A percentile compares a stretch with the other conserved stretches of the same genome.
Evolutionary conservation across 2,888 invertebrate species (phyloP).

Genomic region (Cephalotes varians): DNA sequence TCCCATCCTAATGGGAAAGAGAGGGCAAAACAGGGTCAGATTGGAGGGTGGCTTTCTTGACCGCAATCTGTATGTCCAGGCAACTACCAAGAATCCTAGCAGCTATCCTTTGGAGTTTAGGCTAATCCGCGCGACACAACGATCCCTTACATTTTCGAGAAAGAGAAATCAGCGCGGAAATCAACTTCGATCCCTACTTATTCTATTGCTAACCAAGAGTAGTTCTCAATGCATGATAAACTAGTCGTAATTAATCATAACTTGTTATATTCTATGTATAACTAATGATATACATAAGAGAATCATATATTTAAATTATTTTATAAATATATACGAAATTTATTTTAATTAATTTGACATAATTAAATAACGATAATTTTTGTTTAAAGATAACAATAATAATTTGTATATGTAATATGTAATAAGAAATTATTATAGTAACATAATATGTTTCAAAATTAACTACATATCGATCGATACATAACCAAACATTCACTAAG

Average conservation of each 20-base stretch:
- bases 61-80: slow-evolving; percentile 83
- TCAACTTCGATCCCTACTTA: slow-evolving; percentile 81
- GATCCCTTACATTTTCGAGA: slow-evolving; percentile 79
- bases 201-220: slow-evolving; percentile 73
- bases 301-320: neutral
- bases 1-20: slow-evolving; percentile 52
- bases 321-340: neutral
- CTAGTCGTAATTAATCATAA: neutral
- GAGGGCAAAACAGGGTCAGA: slow-evolving; percentile 69
- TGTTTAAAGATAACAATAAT: neutral
- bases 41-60: slow-evolving; percentile 80
- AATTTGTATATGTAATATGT: neutral
- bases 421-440: neutral
- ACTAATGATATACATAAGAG: neutral
- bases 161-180: slow-evolving; percentile 78
- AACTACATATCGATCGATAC: neutral
- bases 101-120: slow-evolving; percentile 82
- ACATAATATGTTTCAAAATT: neutral
- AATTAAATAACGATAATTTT: neutral
- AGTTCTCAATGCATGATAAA: slow-evolving; percentile 46
- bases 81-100: slow-evolving; percentile 79
- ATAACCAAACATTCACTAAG: neutral
- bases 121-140: slow-evolving; percentile 75
- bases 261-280: neutral
- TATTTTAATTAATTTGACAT: neutral